Percentiles rank a stretch among this genome's conserved stretches.
Conservation (phyloP, 2,113 vertebrate species). For the Copsychus sechellarum region DNA sequence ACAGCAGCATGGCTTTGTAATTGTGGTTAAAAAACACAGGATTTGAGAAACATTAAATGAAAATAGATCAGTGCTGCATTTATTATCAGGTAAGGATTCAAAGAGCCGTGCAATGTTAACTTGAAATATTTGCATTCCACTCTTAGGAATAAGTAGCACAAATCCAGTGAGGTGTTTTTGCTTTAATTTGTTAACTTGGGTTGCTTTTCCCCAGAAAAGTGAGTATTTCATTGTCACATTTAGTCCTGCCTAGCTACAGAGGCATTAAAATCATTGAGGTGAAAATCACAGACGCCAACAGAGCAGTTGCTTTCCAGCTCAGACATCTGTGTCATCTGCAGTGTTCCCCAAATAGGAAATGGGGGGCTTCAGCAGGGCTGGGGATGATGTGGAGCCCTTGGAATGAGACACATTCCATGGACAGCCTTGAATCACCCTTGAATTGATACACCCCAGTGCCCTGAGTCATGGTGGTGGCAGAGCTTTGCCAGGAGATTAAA, state of each 20-base stretch:
- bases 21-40: background rate
- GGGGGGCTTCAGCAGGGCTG: background rate
- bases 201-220: background rate
- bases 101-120: background rate
- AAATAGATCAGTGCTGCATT: background rate
- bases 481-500: background rate
- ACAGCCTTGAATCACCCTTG: background rate
- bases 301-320: background rate
- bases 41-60: background rate
- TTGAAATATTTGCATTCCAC: background rate
- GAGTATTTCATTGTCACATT: background rate
- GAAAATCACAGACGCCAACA: background rate
- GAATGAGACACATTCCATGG: background rate
- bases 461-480: background rate
- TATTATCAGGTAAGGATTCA: background rate
- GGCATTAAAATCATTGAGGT: background rate
- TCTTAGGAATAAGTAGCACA: background rate
- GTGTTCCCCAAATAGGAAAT: background rate
- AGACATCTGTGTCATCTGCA: background rate
- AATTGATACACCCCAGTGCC: background rate
- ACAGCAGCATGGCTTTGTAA: background rate
- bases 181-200: background rate
- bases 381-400: conserved; percentile 30
- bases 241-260: background rate
- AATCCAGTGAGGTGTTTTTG: background rate